Base-by-base conservation (phyloP, 2,888 invertebrate genomes). In the Monopis laevigella region DNA sequence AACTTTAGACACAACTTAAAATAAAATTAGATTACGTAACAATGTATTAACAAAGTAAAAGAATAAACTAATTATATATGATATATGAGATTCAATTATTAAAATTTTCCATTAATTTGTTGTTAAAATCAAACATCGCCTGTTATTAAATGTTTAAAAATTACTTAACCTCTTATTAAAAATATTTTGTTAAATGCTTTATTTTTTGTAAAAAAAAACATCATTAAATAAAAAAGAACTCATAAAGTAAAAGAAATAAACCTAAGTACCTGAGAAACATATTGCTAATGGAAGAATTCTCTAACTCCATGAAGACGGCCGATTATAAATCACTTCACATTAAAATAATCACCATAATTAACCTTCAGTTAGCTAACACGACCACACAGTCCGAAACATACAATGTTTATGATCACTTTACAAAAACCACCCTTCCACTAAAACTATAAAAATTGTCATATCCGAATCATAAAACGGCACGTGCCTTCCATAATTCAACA, bases 401-500 rank as follows among this genome's bases (percentile, higher is more conserved):
- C 52, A 64, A 65, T 29, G 62, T 65, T 52, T 55, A 74, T 77
- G 73, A 73, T 66, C 58, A 57, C 58, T n/a, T n/a, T n/a, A n/a
- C n/a, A n/a, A 52, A 53, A 64, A 70, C 68, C 66, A 66, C 68
- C 75, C 74, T 70, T 65, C 59, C 59, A 63, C 67, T 64, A 56
- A 59, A 67, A 68, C 64, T 61, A 64, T 32, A 64, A 58, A 10
- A 65, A 67, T 63, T 65, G 67, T 70, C 66, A 74, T 66, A 66
- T 62, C 61, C 59, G 51, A 60, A 62, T 67, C 53, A 70, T 73
- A 70, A 71, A 40, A 67, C 55, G 45, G 67, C 78, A 74, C 78
- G 77, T 73, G 77, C 53, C 57, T 51, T 51, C 62, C 75, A 77
- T 77, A 65, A 71, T 64, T 66, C 53, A 72, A 69, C 65, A 65